Evolutionary conservation across 2,888 invertebrate genomes (phyloP).

Genomic region (Drosophila mimetica): DNA sequence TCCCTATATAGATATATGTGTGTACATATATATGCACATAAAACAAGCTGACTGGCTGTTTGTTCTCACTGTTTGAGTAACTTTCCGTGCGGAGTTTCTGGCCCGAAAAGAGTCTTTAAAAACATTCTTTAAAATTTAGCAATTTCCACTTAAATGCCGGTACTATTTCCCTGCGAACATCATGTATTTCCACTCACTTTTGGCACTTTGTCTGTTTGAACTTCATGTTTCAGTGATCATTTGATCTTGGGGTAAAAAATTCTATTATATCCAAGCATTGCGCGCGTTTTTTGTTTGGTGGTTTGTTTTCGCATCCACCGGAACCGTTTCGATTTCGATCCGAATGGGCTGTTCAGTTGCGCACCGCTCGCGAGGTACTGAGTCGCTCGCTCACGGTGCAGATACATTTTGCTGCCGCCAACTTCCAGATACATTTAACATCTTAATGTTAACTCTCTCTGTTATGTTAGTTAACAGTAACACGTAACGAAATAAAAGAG

Average conservation of each 20-base stretch:
- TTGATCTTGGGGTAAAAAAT: conserved; percentile 5
- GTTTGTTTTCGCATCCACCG: conserved; percentile 9
- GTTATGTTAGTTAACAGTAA: no score
- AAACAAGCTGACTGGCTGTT: conserved; percentile 15
- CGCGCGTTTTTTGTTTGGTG: conserved; percentile 20
- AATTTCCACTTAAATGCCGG: conserved; percentile 9
- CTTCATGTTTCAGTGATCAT: conserved; percentile 9
- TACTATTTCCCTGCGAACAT: neutral
- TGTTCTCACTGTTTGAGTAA: conserved; percentile 15
- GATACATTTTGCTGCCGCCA: conserved; percentile 80
- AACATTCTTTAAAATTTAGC: neutral
- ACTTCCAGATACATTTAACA: conserved; percentile 59
- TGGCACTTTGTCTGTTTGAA: conserved; percentile 22
- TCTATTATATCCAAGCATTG: conserved; percentile 33
- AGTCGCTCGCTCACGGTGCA: conserved; percentile 76
- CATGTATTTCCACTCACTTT: conserved; percentile 12
- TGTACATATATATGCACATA: conserved; percentile 3
- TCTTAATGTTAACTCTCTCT: no score
- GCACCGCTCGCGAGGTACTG: conserved; percentile 82
- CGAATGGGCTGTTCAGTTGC: conserved; percentile 62
- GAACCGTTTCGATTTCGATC: conserved; percentile 32
- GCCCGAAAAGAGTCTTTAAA: conserved; percentile 2
- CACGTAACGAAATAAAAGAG: no score
- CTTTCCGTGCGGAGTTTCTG: conserved; percentile 30
- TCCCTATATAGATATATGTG: neutral